Conservation (phyloP, 2,113 vertebrate species). For the Gorsachius goisagi region DNA sequence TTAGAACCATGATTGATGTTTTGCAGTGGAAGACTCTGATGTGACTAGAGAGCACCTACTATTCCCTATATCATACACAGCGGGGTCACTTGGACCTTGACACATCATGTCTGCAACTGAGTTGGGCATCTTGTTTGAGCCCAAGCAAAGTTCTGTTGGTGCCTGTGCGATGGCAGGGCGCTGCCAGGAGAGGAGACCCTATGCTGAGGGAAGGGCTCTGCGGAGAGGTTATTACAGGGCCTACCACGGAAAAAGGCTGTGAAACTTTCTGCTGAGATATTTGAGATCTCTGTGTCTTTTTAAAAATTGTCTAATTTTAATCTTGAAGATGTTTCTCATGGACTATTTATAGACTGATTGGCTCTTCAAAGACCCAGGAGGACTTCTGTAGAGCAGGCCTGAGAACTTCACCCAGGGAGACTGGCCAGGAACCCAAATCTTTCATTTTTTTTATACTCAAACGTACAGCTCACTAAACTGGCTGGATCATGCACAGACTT, state of each 20-base stretch:
- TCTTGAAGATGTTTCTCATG: conserved; percentile 15
- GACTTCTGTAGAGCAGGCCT: not conserved
- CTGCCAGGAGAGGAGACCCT: not conserved
- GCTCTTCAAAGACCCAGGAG: not conserved
- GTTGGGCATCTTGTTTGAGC: not conserved
- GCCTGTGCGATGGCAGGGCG: rapidly evolving
- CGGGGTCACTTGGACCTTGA: not conserved
- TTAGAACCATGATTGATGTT: not conserved
- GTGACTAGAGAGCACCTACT: not conserved
- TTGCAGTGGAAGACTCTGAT: not conserved
- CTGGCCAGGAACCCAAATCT: not conserved
- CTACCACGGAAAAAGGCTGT: not conserved
- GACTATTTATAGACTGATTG: not conserved
- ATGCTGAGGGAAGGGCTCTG: not conserved
- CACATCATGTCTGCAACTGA: rapidly evolving
- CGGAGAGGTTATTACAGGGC: not conserved
- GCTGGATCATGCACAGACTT: not conserved
- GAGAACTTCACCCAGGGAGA: not conserved
- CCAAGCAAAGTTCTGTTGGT: not conserved
- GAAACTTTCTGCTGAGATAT: not conserved
- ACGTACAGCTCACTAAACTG: not conserved
- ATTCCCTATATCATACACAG: rapidly evolving
- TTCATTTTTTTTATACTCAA: not conserved
- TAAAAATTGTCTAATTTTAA: not conserved
- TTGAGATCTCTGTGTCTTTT: not conserved